Evolutionary conservation across 2,113 vertebrate genomes (phyloP).

Genomic region (Oncorhynchus clarkii): DNA sequence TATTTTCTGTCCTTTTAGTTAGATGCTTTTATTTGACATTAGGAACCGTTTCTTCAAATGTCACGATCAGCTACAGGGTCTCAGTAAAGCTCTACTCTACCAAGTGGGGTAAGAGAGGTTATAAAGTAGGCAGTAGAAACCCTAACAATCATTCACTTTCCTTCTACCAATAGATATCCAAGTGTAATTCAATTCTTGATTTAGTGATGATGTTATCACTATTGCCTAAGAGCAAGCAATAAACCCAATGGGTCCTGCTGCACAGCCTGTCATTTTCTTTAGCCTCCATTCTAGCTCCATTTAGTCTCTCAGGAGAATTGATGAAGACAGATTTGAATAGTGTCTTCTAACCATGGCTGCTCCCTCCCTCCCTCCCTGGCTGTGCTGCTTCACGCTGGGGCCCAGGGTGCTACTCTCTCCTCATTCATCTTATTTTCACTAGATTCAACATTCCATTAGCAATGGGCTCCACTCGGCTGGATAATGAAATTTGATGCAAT

Average conservation of each 20-base stretch:
- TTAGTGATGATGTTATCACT: constrained; percentile 13
- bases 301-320: constrained; percentile 41
- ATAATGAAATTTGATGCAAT: no score
- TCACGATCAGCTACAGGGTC: not conserved
- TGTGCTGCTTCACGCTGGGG: constrained; percentile 36
- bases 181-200: constrained; percentile 13
- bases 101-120: not conserved
- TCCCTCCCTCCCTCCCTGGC: constrained; percentile 37
- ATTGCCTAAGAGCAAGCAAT: not conserved
- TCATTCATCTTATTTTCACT: constrained; percentile 73
- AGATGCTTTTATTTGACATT: no score
- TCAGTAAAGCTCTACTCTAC: not conserved
- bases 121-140: constrained; percentile 14
- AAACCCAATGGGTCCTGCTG: constrained; percentile 16
- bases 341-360: constrained; percentile 47
- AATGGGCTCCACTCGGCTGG: constrained; percentile 59
- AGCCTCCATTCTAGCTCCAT: constrained; percentile 31
- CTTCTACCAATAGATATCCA: not conserved
- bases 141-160: not conserved
- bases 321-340: constrained; percentile 58
- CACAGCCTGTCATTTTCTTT: constrained; percentile 27
- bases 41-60: not conserved
- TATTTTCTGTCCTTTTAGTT: no score
- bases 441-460: constrained; percentile 72
- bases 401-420: constrained; percentile 49